Percentiles rank a stretch among this genome's conserved stretches.
phyloP scores from a whole-genome alignment of 2,113 vertebrate genomes.

The Mus musculus region GRCm39 chr1:87793501-87794000 shows the following conservation, averaged over 20 bases:
- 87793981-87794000: not conserved
- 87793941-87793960: not conserved
- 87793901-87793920: not conserved
- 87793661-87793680: not conserved
- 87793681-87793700: not conserved
- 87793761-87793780: not conserved
- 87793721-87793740: not conserved
- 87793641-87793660: not conserved
- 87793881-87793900: rapidly evolving
- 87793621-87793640: not conserved
- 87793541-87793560: not conserved
- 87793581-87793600: not conserved
- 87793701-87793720: not conserved
- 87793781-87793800: not conserved
- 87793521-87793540: not conserved
- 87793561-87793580: not conserved
- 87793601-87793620: not conserved
- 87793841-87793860: not conserved
- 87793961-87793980: not conserved
- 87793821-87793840: not conserved
- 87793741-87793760: not conserved
- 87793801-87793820: no score
- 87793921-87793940: not conserved
- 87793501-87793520: not conserved
- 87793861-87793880: not conserved